Evolutionary conservation across 2,113 vertebrate genomes (phyloP).

Genomic region (Rattus norvegicus): DNA sequence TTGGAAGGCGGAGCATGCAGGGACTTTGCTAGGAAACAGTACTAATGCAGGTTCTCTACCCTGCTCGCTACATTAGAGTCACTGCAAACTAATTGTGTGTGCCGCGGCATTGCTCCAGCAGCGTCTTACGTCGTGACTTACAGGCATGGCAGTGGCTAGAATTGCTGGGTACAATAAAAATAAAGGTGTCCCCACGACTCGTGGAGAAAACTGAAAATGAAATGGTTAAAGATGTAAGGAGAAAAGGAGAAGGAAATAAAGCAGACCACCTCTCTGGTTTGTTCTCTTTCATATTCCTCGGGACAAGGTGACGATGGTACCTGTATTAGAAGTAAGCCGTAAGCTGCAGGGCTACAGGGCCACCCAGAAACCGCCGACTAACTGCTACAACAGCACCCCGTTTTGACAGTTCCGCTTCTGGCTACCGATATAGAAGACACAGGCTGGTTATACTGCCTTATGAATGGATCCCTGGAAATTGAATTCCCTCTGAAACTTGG

Average conservation of each 20-base stretch:
- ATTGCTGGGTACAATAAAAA: background rate
- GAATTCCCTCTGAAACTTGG: conserved; percentile 29
- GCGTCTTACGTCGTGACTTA: background rate
- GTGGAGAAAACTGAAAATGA: background rate
- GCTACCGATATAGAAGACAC: background rate
- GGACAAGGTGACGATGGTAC: background rate
- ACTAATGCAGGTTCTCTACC: background rate
- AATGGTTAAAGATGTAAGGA: background rate
- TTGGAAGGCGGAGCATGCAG: background rate
- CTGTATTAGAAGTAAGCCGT: background rate
- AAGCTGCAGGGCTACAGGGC: background rate
- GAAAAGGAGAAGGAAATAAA: background rate
- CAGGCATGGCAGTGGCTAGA: background rate
- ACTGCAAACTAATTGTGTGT: background rate
- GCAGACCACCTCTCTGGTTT: background rate
- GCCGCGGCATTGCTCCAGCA: background rate
- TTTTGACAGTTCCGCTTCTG: background rate
- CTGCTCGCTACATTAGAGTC: background rate
- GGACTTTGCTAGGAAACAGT: background rate
- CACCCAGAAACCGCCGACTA: background rate
- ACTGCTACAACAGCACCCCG: background rate
- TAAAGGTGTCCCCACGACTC: background rate
- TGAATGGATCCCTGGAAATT: background rate
- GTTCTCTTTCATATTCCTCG: background rate
- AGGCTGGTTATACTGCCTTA: background rate